Percentiles rank a stretch among this genome's conserved stretches.
Evolutionary conservation across 2,797 vertebrate species (phyloP).

Genomic region (Falco concolor): DNA sequence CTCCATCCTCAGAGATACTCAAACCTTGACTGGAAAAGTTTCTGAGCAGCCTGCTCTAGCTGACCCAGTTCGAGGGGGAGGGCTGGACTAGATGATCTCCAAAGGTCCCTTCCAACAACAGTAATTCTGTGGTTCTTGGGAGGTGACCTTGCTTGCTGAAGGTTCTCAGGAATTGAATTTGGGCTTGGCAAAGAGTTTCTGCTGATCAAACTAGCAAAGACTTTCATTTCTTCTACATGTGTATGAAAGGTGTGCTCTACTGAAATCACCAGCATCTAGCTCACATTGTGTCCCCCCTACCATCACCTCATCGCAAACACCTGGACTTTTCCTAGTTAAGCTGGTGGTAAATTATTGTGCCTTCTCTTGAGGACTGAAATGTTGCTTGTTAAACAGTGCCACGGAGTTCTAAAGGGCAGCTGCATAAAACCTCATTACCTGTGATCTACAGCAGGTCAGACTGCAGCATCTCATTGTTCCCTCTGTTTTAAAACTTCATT

Average conservation of each 20-base stretch:
- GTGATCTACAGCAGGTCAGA: not conserved
- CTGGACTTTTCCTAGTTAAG: not conserved
- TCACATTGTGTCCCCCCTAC: not conserved
- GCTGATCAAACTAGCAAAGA: not conserved
- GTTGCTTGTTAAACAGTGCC: not conserved
- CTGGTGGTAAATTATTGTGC: not conserved
- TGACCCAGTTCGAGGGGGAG: not conserved
- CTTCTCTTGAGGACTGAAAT: not conserved
- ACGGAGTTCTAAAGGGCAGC: not conserved
- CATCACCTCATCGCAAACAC: not conserved
- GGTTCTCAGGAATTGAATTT: not conserved
- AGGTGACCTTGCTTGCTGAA: not conserved
- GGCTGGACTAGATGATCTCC: not conserved
- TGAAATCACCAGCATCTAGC: not conserved
- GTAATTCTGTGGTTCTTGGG: not conserved
- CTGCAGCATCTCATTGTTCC: not conserved
- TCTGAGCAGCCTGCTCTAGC: not conserved
- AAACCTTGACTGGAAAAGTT: not conserved
- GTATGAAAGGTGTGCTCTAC: not conserved
- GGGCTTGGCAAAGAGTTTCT: not conserved
- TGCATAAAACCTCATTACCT: not conserved
- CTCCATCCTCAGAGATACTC: not conserved
- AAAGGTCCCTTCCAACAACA: not conserved
- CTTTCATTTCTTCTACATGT: not conserved
- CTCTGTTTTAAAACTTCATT: not conserved